phyloP scores from a whole-genome alignment of 2,113 vertebrate species.

The Hiodon tergisus region DNA sequence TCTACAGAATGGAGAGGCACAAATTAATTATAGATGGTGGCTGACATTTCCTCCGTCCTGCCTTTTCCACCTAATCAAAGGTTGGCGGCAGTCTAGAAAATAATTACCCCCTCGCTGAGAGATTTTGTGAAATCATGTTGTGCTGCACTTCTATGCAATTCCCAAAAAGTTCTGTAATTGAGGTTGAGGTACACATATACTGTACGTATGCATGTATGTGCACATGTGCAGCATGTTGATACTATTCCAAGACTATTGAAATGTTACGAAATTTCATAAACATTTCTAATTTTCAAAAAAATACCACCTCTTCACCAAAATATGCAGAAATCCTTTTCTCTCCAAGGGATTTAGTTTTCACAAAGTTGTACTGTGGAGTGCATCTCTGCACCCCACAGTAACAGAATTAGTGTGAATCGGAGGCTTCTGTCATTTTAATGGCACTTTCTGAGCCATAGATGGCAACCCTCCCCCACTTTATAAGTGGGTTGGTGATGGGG shows the following conservation, averaged over 20 bases:
- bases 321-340: too few relatives aligned
- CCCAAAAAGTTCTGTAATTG: neutral
- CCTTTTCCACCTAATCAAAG: slow-evolving; percentile 15
- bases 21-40: slow-evolving; percentile 27
- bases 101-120: slow-evolving; percentile 29
- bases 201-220: too few relatives aligned
- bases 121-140: slow-evolving; percentile 25
- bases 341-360: neutral
- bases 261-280: too few relatives aligned
- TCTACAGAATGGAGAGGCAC: neutral
- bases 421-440: neutral
- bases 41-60: slow-evolving; percentile 16
- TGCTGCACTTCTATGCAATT: neutral
- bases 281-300: too few relatives aligned
- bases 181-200: too few relatives aligned
- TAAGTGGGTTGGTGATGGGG: neutral
- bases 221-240: too few relatives aligned
- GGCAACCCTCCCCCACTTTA: neutral
- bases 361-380: neutral
- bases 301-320: too few relatives aligned
- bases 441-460: neutral
- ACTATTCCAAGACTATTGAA: too few relatives aligned
- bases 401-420: slow-evolving; percentile 13
- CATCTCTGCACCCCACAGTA: neutral
- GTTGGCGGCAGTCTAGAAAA: slow-evolving; percentile 23